Percentiles rank a stretch among this genome's conserved stretches.
Conservation (phyloP, 2,888 invertebrate genomes). For the Oxytorus armatus region DNA sequence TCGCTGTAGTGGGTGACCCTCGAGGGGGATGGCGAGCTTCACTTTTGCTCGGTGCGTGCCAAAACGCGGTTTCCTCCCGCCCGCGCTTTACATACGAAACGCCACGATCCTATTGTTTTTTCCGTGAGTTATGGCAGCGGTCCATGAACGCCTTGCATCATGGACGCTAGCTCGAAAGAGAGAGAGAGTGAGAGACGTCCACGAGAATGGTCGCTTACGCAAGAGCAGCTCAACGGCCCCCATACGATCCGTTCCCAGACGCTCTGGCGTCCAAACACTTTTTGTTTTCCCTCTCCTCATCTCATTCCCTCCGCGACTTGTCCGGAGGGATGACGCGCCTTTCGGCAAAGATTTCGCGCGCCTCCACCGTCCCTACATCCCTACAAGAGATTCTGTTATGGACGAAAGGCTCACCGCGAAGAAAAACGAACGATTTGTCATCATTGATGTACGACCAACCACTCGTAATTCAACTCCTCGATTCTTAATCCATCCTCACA, state of each 20-base stretch:
- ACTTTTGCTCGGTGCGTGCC: constrained; percentile 65
- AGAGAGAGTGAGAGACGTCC: constrained; percentile 26
- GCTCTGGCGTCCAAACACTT: constrained; percentile 69
- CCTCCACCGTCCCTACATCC: not conserved
- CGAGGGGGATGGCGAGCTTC: constrained; percentile 31
- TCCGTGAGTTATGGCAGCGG: constrained; percentile 72
- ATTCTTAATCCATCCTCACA: not conserved
- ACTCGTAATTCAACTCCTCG: constrained; percentile 1
- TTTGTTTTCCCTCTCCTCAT: constrained; percentile 48
- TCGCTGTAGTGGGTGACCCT: constrained; percentile 16
- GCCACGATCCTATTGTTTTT: constrained; percentile 71
- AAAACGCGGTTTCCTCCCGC: constrained; percentile 67
- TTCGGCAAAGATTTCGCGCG: constrained; percentile 17
- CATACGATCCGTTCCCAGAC: constrained; percentile 63
- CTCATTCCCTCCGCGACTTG: constrained; percentile 25
- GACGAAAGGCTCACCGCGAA: constrained; percentile 3
- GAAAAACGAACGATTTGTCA: constrained; percentile 41
- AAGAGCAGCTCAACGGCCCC: constrained; percentile 53
- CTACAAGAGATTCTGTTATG: constrained; percentile 6
- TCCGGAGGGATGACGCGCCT: not conserved
- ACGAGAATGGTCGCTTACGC: constrained; percentile 65
- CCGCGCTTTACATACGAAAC: constrained; percentile 69
- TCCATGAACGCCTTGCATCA: constrained; percentile 71
- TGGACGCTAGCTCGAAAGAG: constrained; percentile 57
- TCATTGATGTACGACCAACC: constrained; percentile 19